Evolutionary conservation across 2,797 vertebrate species (phyloP).

Genomic region (Megalops cyprinoides): DNA sequence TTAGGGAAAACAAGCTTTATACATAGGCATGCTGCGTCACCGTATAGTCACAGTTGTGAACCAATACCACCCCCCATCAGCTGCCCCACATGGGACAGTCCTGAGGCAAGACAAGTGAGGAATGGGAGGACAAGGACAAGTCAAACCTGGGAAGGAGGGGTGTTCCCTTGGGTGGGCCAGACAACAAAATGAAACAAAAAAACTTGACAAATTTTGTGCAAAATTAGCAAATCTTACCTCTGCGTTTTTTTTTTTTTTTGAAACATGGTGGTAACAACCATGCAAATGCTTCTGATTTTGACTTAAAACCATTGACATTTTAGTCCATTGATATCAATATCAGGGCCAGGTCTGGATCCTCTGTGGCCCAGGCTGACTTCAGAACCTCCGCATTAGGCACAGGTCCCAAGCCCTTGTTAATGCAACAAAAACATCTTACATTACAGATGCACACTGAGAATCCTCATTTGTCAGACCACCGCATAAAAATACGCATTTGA

Average conservation of each 20-base stretch:
- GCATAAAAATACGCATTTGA: slow-evolving; percentile 22
- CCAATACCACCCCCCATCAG: slow-evolving; percentile 64
- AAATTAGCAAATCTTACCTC: slow-evolving; percentile 72
- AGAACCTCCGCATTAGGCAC: not conserved
- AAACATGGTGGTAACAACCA: slow-evolving; percentile 6
- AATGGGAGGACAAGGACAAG: slow-evolving; percentile 64
- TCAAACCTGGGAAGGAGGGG: slow-evolving; percentile 56
- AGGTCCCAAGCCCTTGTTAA: not conserved
- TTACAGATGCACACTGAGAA: slow-evolving; percentile 1
- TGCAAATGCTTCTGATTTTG: not conserved
- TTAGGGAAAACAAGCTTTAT: slow-evolving; percentile 68
- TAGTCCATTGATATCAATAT: slow-evolving; percentile 7
- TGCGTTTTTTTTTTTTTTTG: not conserved
- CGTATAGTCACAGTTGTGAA: slow-evolving; percentile 75
- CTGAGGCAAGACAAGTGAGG: slow-evolving; percentile 67
- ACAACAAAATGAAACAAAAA: slow-evolving; percentile 28
- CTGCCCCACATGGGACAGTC: slow-evolving; percentile 62
- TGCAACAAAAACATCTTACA: not conserved
- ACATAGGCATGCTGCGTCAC: slow-evolving; percentile 78
- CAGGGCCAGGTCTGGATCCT: not conserved
- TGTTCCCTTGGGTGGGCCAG: slow-evolving; percentile 58
- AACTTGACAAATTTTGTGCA: slow-evolving; percentile 69
- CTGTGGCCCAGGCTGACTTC: not conserved
- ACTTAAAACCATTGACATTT: slow-evolving; percentile 7
- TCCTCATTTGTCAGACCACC: slow-evolving; percentile 9